Evolutionary conservation across 2,113 vertebrate species (phyloP).

Genomic region (Oenanthe melanoleuca): DNA sequence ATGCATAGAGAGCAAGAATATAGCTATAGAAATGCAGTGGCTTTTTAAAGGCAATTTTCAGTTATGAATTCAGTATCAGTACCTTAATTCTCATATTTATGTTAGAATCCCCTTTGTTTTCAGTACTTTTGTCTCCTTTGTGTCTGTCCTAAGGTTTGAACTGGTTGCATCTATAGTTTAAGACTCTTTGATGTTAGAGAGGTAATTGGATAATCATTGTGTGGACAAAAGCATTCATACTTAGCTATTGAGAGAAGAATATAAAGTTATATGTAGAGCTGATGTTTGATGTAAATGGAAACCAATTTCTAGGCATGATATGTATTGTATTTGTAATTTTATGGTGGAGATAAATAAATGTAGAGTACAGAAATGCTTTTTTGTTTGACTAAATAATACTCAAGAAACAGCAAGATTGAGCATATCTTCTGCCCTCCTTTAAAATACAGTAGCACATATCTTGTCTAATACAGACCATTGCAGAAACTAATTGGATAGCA

Average conservation of each 20-base stretch:
- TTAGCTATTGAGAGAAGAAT: not conserved
- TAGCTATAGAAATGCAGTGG: not conserved
- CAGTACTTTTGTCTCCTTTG: not conserved
- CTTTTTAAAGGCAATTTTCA: not conserved
- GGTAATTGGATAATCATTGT: not conserved
- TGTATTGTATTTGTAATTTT: not conserved
- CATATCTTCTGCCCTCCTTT: not conserved
- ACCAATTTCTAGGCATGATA: not conserved
- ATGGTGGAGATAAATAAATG: not conserved
- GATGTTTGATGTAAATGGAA: not conserved
- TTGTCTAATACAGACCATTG: not conserved
- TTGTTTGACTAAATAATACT: not conserved
- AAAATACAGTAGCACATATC: not conserved
- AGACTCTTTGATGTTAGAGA: not conserved
- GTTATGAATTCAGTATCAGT: not conserved
- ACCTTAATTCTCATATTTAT: not conserved
- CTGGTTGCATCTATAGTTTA: not conserved
- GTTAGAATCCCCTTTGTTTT: not conserved
- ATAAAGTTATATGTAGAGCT: not conserved
- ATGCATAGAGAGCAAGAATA: not conserved
- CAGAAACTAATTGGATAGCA: not conserved
- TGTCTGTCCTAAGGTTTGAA: not conserved
- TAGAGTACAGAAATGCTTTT: not conserved
- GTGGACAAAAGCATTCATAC: not conserved
- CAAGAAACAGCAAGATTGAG: not conserved